A percentile compares a stretch with the other conserved stretches of the same genome.
These are phyloP conservation scores for Clivina fossor DNA, from an alignment of 2,888 invertebrate species.

Conservation along the genomic window DNA sequence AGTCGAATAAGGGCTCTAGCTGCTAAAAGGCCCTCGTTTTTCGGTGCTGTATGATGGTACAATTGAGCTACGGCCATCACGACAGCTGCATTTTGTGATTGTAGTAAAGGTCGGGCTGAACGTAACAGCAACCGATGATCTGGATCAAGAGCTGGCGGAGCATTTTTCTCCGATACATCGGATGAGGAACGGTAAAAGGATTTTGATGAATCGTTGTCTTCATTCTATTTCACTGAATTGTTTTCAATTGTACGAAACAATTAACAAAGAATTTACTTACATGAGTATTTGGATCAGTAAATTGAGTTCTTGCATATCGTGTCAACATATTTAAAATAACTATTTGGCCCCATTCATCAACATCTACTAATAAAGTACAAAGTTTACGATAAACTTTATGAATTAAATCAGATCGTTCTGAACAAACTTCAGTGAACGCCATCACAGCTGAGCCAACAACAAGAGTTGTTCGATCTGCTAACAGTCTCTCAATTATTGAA, in stretches of 20 bases:
- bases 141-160: conserved; percentile 70
- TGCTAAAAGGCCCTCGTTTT: conserved; percentile 81
- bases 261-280: conserved; percentile 53
- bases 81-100: conserved; percentile 93
- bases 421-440: conserved; percentile 98
- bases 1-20: conserved; percentile 92
- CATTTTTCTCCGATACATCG: conserved; percentile 53
- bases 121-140: conserved; percentile 90
- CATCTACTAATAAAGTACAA: conserved; percentile 93
- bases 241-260: not conserved
- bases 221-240: conserved; percentile 44
- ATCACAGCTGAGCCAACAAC: conserved; percentile 99
- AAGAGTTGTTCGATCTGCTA: conserved; percentile 93
- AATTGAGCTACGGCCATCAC: conserved; percentile 97
- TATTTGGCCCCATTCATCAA: conserved; percentile 99
- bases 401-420: conserved; percentile 92
- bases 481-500: conserved; percentile 88
- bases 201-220: conserved; percentile 58
- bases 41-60: conserved; percentile 95
- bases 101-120: conserved; percentile 90
- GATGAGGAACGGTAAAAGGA: conserved; percentile 65
- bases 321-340: conserved; percentile 96
- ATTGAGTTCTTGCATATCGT: conserved; percentile 90
- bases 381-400: conserved; percentile 95
- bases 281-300: conserved; percentile 81